Evolutionary conservation across 2,888 invertebrate genomes (phyloP), one percentile per base, ranked within the genome.

Genomic region (Dione vanillae): DNA sequence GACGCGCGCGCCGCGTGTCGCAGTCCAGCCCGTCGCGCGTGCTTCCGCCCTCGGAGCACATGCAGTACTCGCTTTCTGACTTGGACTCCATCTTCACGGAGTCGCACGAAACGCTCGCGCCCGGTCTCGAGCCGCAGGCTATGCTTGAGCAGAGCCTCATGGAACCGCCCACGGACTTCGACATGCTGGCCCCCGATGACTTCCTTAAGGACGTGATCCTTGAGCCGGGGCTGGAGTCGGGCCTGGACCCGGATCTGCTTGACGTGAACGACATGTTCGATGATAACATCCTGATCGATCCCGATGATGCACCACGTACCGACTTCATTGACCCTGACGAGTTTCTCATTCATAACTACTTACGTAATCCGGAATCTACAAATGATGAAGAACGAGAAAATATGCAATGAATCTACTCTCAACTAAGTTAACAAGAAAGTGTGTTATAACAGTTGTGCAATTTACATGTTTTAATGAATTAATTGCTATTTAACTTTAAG

Each of bases 1-100:
- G 35, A 16, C 40, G 74, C 94, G 94, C 16, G 96, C 96, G 92
- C 96, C 97, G 89, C 96, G 96, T 96, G 96, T 97, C 83, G 96
- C 97, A 93, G 96, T 95, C 97, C 96, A 97, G 87, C 96, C 89
- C 90, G 72, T 88, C 89, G 69, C 85, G 85, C 73, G 82, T 86
- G 65, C 78, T 89, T 37, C 83, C 84, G 51, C 80, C 82, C 69
- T 79, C 81, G 35, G 85, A 85, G 20, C 82, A 84, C 59, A 82
- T 85, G 85, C 85, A 85, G 41, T 90, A 82, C 72, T 81, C 88
- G 1, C 75, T 88, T 64, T 84, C 80, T 7, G 88, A 90, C 72
- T 75, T 91, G 71, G 86, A 91, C 78, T 78, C 85, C 64, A 85
- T 89, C 54, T 89, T 85, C 71, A 83, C 76, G 14, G 88, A 88